Evolutionary conservation across 2,113 vertebrate genomes (phyloP).

Genomic region (Nothobranchius furzeri): DNA sequence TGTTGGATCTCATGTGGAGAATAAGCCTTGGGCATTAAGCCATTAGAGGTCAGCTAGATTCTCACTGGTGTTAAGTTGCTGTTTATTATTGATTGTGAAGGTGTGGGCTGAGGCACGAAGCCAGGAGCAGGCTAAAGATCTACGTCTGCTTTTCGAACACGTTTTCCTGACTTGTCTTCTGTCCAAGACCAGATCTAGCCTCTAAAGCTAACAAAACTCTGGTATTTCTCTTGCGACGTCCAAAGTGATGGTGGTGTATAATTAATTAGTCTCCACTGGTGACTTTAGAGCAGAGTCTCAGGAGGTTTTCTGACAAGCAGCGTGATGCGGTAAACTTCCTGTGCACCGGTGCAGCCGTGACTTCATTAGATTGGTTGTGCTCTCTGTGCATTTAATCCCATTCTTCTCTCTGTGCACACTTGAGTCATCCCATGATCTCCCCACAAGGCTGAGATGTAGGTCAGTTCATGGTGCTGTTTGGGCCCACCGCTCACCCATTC

Average conservation of each 20-base stretch:
- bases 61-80: not conserved
- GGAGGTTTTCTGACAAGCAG: not conserved
- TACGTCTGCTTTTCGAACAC: not conserved
- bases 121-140: not conserved
- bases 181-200: no score
- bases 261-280: not conserved
- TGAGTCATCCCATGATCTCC: constrained; percentile 35
- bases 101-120: not conserved
- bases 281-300: not conserved
- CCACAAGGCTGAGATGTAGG: constrained; percentile 50
- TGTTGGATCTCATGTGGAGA: not conserved
- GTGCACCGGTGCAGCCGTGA: constrained; percentile 23
- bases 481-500: constrained; percentile 17
- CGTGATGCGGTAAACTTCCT: constrained; percentile 14
- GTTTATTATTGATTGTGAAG: not conserved
- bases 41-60: not conserved
- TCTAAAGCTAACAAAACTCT: not conserved
- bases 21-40: not conserved
- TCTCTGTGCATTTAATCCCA: constrained; percentile 17
- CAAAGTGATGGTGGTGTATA: constrained; percentile 2
- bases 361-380: constrained; percentile 31
- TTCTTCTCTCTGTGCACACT: constrained; percentile 11
- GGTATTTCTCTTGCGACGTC: constrained; percentile 27
- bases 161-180: not conserved
- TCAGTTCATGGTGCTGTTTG: constrained; percentile 28